Conservation (phyloP, 2,113 vertebrate species). For the Pogona vitticeps region DNA sequence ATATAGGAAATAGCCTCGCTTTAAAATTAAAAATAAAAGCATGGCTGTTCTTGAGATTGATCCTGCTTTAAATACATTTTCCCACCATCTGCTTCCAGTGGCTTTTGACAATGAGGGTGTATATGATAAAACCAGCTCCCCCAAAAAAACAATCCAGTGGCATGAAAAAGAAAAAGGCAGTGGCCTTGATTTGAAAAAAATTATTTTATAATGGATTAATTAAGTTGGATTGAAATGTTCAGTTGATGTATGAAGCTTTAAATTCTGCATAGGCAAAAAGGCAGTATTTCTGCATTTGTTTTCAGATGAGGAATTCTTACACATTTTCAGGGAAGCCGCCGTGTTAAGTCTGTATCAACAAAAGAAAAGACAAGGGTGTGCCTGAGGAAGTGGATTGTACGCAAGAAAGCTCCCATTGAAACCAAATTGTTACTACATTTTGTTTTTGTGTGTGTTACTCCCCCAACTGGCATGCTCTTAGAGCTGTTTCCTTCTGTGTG, state of each 20-base stretch:
- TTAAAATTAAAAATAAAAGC: slow-evolving; percentile 45
- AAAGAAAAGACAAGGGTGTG: no score
- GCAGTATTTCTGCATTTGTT: background rate
- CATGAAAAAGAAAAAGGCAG: no score
- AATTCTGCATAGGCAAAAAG: no score
- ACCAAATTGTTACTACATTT: no score
- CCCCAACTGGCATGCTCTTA: no score
- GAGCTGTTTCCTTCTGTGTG: no score
- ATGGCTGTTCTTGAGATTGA: fast-evolving
- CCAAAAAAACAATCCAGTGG: background rate
- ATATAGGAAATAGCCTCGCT: slow-evolving; percentile 35
- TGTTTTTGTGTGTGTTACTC: no score
- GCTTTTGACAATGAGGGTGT: background rate
- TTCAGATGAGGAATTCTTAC: background rate
- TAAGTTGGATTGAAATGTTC: no score
- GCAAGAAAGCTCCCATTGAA: no score
- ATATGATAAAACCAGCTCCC: background rate
- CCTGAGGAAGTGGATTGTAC: background rate
- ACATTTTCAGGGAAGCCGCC: no score
- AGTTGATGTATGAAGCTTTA: background rate
- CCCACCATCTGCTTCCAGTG: background rate
- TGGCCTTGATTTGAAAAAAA: background rate
- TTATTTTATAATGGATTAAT: no score
- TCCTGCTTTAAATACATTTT: background rate
- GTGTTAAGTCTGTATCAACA: background rate